Evolutionary conservation across 2,113 vertebrate genomes (phyloP), one percentile per base, ranked within the genome.

Genomic region (Marmota flaviventris): DNA sequence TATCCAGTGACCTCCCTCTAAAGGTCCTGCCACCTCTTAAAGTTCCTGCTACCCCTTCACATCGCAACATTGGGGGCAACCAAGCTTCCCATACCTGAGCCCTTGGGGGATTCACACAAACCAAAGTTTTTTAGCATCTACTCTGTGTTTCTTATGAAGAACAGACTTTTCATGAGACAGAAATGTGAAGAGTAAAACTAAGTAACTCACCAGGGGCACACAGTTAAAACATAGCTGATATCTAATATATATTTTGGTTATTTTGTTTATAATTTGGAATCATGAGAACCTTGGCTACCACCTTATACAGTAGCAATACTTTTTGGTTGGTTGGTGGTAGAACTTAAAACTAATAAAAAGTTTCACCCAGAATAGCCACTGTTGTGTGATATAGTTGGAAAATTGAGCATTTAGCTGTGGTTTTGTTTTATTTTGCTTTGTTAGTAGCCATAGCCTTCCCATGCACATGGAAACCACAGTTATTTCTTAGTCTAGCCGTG

Each of bases 261-360:
- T 67, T 88, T 91, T 84, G 32, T 70, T 89, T 51, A 75, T 84
- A 16, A 65, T 67, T 94, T 72, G 89, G 67, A 94, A 89, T 45
- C 17, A 45, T 45, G 27, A 93, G 37, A 42, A 42, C 42, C 24
- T 91, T 67, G 8, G 29, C 20, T 5, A n/a, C 82, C 14, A 17
- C 45, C 22, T 5, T 39, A 69, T 13, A 85, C 42, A 27, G 8
- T 58, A 72, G 29, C 48, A 53, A 16, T 75, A 63, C 27, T 56
- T 86, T 76, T 69, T 48, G 4, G 9, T 78, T 83, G 27, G 16
- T 85, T 75, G 34, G 17, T 81, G 58, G 5, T 32, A 51, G 48
- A 91, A 82, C 24, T 51, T 3, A 87, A 76, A 86, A 86, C 20
- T 45, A 58, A 34, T 16, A 45, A 39, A 93, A 63, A 87, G 29